Conservation (phyloP, 2,797 vertebrate genomes). For the Macroramphosus scolopax region DNA sequence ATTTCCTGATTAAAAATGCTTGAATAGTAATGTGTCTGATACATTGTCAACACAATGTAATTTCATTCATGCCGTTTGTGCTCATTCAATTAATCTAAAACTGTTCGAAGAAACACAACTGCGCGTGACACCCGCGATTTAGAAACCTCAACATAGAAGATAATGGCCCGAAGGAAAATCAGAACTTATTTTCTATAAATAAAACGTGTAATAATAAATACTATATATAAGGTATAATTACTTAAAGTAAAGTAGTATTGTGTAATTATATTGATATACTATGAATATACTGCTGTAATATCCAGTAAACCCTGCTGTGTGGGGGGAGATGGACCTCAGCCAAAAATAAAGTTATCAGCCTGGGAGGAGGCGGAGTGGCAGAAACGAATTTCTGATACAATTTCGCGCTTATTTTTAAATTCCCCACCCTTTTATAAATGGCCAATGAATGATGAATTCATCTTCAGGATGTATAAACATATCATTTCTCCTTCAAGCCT, state of each 20-base stretch:
- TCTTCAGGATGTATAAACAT: no score
- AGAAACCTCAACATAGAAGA: background rate
- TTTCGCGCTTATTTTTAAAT: no score
- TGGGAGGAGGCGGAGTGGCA: no score
- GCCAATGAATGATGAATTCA: no score
- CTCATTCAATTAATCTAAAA: slow-evolving; percentile 21
- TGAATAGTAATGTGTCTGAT: background rate
- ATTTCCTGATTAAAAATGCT: no score
- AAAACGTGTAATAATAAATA: no score
- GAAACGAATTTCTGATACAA: no score
- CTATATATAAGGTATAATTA: no score
- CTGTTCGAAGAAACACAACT: slow-evolving; percentile 60
- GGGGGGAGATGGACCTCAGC: slow-evolving; percentile 30
- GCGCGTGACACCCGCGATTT: background rate
- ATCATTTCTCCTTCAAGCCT: no score
- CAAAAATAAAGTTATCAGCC: no score
- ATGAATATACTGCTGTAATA: background rate
- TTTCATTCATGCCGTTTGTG: slow-evolving; percentile 16
- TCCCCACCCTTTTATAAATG: no score
- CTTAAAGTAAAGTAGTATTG: background rate
- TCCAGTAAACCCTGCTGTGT: slow-evolving; percentile 1
- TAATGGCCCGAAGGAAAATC: background rate
- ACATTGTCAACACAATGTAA: background rate
- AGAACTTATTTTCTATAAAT: no score
- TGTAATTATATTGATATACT: background rate